A percentile compares a stretch with the other conserved stretches of the same genome.
Conservation (phyloP, 2,888 invertebrate genomes). For the Lathronympha strigana region DNA sequence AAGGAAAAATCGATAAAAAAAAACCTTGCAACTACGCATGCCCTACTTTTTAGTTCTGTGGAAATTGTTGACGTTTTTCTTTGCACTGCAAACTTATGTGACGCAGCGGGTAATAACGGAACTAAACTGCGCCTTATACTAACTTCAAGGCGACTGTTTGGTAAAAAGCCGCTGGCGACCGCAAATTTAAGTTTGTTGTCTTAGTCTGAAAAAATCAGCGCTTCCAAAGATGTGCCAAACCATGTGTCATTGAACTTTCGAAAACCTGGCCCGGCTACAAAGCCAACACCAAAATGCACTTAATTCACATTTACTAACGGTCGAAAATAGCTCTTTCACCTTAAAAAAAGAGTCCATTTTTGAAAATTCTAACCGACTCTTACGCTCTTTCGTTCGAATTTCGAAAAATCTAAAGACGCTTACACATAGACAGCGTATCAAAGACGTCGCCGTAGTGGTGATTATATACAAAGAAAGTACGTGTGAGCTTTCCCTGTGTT, state of each 20-base stretch:
- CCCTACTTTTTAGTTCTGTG: conserved; percentile 71
- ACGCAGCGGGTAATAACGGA: conserved; percentile 21
- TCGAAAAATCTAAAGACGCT: conserved; percentile 71
- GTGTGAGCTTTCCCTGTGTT: conserved; percentile 81
- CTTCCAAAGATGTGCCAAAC: conserved; percentile 76
- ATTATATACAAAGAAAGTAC: conserved; percentile 75
- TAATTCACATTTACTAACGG: conserved; percentile 51
- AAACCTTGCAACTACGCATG: conserved; percentile 61
- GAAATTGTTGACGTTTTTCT: conserved; percentile 72
- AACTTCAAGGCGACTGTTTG: not conserved
- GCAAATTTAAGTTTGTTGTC: conserved; percentile 18
- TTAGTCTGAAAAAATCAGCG: conserved; percentile 69
- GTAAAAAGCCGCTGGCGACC: conserved; percentile 6
- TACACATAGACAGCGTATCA: conserved; percentile 64
- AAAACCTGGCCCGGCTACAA: conserved; percentile 64
- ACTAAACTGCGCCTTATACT: conserved; percentile 9
- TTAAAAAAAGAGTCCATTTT: conserved; percentile 65
- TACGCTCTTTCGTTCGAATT: conserved; percentile 71
- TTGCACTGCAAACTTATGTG: conserved; percentile 25
- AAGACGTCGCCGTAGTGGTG: conserved; percentile 58
- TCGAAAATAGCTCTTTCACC: conserved; percentile 57
- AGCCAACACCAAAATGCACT: conserved; percentile 55
- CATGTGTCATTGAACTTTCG: conserved; percentile 77
- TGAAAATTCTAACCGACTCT: conserved; percentile 62
- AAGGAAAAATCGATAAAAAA: conserved; percentile 67